A percentile compares a stretch with the other conserved stretches of the same genome.
Conservation (phyloP, 2,797 vertebrate genomes). For the Pseudochirops corinnae region DNA sequence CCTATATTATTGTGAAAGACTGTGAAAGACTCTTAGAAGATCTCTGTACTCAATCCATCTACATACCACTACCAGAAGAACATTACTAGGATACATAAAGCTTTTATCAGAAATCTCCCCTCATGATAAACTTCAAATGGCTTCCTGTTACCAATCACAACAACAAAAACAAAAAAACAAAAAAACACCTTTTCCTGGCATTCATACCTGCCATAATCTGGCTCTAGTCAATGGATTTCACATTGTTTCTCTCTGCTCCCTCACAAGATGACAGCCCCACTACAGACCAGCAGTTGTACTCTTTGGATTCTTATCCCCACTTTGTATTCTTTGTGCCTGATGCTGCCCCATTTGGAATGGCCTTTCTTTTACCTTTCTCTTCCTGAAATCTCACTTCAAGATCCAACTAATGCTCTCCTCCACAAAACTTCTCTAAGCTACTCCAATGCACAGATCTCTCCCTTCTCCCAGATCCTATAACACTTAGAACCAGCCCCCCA, state of each 20-base stretch:
- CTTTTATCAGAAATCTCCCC: background rate
- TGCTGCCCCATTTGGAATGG: background rate
- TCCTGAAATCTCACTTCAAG: background rate
- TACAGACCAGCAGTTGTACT: background rate
- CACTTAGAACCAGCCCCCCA: background rate
- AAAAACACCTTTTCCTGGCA: background rate
- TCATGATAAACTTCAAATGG: background rate
- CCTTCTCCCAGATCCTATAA: background rate
- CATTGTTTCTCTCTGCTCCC: background rate
- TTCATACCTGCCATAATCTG: background rate
- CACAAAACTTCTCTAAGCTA: background rate
- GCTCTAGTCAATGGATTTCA: background rate
- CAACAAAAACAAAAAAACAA: background rate
- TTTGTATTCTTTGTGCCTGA: background rate
- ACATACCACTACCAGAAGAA: background rate
- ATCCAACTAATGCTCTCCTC: background rate
- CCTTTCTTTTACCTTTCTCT: background rate
- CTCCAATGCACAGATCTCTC: background rate
- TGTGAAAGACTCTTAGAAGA: background rate
- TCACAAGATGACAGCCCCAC: background rate
- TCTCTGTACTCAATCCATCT: background rate
- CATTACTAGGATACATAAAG: background rate
- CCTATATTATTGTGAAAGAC: background rate
- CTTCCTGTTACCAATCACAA: background rate
- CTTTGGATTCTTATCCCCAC: background rate